Conservation (phyloP, 2,113 vertebrate species). For the Seriola dumerili region DNA sequence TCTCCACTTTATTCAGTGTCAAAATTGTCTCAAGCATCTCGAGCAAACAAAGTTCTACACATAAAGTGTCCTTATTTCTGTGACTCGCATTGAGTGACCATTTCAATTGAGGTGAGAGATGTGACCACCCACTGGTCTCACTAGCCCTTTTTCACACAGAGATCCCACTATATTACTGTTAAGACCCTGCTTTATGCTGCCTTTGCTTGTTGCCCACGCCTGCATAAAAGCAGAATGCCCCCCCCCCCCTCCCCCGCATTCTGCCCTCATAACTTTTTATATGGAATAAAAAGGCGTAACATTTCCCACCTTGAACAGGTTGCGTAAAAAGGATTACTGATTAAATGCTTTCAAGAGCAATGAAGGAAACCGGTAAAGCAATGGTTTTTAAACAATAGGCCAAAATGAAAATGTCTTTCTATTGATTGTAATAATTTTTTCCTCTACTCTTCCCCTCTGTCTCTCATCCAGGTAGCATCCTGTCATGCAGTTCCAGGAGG, state of each 20-base stretch:
- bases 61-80: neutral
- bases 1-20: neutral
- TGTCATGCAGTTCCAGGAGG: slow-evolving; percentile 84
- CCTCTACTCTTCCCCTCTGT: slow-evolving; percentile 7
- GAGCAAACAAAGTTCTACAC: neutral
- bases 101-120: neutral
- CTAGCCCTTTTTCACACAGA: no score
- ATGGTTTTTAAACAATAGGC: no score
- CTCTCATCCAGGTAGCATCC: slow-evolving; percentile 69
- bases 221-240: no score
- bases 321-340: neutral
- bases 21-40: neutral
- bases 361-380: neutral
- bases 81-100: neutral
- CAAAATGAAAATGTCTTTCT: neutral
- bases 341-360: neutral
- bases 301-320: no score
- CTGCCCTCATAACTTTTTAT: no score
- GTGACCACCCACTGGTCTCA: neutral
- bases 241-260: no score
- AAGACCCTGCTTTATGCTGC: no score
- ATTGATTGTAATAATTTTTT: neutral
- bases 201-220: no score
- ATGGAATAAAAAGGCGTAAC: no score
- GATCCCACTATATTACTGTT: no score